These are phyloP conservation scores for Heliconius ethilla DNA, from an alignment of 2,888 invertebrate species.

Conservation along the genomic window DNA sequence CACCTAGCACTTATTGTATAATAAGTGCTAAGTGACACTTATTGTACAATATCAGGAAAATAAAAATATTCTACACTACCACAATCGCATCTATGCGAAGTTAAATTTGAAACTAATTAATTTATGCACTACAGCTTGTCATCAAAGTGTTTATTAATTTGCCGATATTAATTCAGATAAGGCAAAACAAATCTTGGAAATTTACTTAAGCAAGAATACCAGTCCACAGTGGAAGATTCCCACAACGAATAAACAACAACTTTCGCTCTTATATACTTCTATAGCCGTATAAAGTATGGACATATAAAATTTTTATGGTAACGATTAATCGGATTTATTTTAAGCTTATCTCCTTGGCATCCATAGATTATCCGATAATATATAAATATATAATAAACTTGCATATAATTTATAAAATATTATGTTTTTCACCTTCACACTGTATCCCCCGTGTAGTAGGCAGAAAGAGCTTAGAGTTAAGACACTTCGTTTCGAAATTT, in stretches of 20 bases:
- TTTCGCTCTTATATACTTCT: conserved; percentile 6
- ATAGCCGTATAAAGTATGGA: background rate
- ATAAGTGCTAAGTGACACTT: too few species aligned
- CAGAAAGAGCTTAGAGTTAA: background rate
- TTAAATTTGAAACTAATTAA: background rate
- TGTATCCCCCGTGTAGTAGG: background rate
- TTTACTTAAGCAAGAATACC: conserved; percentile 6
- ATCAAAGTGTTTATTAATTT: background rate
- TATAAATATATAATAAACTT: background rate
- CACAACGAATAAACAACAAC: background rate
- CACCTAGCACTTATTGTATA: too few species aligned
- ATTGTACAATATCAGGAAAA: too few species aligned
- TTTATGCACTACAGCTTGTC: background rate
- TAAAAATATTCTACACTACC: background rate
- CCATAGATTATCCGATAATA: background rate
- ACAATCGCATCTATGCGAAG: too few species aligned
- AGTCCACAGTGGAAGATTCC: conserved; percentile 17
- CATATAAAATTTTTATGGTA: background rate
- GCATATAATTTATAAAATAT: background rate
- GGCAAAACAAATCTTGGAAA: background rate
- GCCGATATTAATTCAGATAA: background rate
- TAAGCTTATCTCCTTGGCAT: background rate
- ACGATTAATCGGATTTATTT: background rate
- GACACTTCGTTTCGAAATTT: background rate
- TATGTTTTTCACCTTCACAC: background rate